Conservation (phyloP, 1,140 invertebrate species). For the Megalopta genalis region DNA sequence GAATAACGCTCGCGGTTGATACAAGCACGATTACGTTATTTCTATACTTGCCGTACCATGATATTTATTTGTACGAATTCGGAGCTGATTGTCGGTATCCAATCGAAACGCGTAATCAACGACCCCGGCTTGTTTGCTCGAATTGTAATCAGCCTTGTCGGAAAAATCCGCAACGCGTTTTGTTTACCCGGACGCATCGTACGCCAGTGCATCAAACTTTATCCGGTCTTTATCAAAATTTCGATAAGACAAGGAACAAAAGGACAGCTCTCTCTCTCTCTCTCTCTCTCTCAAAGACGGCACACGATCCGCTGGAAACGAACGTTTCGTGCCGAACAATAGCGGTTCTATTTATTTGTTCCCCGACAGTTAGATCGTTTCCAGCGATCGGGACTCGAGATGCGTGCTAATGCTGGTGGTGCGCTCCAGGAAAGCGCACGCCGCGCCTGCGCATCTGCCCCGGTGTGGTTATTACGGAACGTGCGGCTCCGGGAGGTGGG, state of each 20-base stretch:
- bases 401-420: slow-evolving; percentile 52
- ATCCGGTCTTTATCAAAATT: neutral
- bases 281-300: too few relatives aligned
- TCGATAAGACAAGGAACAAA: neutral
- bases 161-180: too few relatives aligned
- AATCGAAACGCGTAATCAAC: too few relatives aligned
- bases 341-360: neutral
- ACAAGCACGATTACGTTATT: too few relatives aligned
- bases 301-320: too few relatives aligned
- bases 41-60: too few relatives aligned
- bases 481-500: neutral
- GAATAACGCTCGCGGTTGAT: too few relatives aligned
- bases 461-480: slow-evolving; percentile 39
- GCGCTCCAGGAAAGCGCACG: slow-evolving; percentile 52
- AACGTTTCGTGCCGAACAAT: neutral
- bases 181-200: too few relatives aligned
- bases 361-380: slow-evolving; percentile 39
- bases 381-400: slow-evolving; percentile 42
- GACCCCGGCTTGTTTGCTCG: too few relatives aligned
- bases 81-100: too few relatives aligned
- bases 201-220: neutral
- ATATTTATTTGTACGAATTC: too few relatives aligned
- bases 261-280: neutral
- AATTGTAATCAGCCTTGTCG: too few relatives aligned
- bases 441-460: slow-evolving; percentile 45